These are phyloP conservation scores for Rhynchonycteris naso DNA, from an alignment of 2,797 vertebrate genomes.

Conservation along the genomic window DNA sequence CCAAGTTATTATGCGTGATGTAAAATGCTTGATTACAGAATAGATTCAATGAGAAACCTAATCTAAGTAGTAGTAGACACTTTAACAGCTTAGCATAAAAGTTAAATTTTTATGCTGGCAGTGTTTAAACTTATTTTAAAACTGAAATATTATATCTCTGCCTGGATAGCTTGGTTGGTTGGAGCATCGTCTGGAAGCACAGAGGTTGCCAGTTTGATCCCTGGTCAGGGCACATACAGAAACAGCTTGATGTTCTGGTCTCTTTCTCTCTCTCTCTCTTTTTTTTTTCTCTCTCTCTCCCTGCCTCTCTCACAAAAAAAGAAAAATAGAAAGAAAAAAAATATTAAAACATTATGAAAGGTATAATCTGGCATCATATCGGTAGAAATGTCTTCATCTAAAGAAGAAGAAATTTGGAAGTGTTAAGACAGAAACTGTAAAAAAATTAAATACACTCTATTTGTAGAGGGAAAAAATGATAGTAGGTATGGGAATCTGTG, in stretches of 20 bases:
- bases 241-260: background rate
- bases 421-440: background rate
- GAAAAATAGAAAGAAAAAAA: background rate
- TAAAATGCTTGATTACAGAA: background rate
- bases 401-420: background rate
- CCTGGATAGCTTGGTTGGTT: no score
- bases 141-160: background rate
- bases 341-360: background rate
- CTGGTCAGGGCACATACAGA: no score
- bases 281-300: background rate
- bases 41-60: background rate
- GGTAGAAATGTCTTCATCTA: background rate
- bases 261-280: background rate
- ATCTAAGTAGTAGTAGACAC: background rate
- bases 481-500: background rate
- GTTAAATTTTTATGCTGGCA: background rate
- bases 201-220: no score
- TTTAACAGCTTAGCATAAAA: background rate
- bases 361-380: background rate
- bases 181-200: no score
- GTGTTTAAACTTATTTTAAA: slow-evolving; percentile 31
- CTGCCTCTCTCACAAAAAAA: background rate
- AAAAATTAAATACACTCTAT: background rate
- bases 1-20: background rate
- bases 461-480: background rate